Evolutionary conservation across 2,888 invertebrate species (phyloP).

Genomic region (Acronicta psi): DNA sequence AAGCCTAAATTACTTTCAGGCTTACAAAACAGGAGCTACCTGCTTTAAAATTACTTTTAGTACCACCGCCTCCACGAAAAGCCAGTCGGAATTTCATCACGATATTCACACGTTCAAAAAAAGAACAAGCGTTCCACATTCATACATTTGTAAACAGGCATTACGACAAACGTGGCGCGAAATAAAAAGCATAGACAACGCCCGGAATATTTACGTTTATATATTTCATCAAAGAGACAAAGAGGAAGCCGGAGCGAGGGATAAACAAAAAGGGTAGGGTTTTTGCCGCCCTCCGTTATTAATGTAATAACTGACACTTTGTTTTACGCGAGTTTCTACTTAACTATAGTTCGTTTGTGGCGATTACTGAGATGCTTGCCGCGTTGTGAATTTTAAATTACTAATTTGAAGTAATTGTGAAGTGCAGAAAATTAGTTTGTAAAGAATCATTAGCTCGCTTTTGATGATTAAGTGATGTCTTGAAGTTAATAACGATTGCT

Average conservation of each 20-base stretch:
- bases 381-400: slow-evolving; percentile 68
- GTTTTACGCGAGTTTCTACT: slow-evolving; percentile 85
- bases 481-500: slow-evolving; percentile 4
- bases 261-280: slow-evolving; percentile 83
- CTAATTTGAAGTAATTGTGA: slow-evolving; percentile 60
- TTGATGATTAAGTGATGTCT: slow-evolving; percentile 12
- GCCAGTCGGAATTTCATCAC: slow-evolving; percentile 20
- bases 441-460: slow-evolving; percentile 41
- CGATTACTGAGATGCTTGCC: slow-evolving; percentile 47
- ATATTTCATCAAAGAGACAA: slow-evolving; percentile 71
- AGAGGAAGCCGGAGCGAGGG: slow-evolving; percentile 71
- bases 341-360: slow-evolving; percentile 74
- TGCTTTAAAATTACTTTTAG: slow-evolving; percentile 8
- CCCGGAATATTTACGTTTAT: slow-evolving; percentile 59
- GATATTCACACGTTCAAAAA: slow-evolving; percentile 33
- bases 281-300: slow-evolving; percentile 82
- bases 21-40: no score
- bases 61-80: slow-evolving; percentile 5
- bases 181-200: slow-evolving; percentile 67
- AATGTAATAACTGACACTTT: slow-evolving; percentile 88
- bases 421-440: slow-evolving; percentile 45
- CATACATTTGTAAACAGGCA: slow-evolving; percentile 65
- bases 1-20: no score
- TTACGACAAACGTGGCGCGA: slow-evolving; percentile 61
- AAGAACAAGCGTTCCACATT: slow-evolving; percentile 56